phyloP scores from a whole-genome alignment of 2,888 invertebrate genomes.

The Amphipoea oculea region DNA sequence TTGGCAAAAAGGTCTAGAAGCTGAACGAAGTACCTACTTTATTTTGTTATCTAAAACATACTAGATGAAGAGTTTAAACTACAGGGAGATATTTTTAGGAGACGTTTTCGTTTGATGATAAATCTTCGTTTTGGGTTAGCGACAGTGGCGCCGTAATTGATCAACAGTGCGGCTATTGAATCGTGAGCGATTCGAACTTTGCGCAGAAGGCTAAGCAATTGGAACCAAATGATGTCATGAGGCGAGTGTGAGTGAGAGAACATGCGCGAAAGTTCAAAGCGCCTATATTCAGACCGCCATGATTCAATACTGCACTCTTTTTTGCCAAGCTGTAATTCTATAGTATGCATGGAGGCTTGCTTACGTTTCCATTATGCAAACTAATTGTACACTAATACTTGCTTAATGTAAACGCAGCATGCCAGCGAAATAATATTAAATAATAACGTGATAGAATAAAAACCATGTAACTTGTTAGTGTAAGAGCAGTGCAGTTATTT shows the following conservation, averaged over 20 bases:
- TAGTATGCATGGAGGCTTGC: background rate
- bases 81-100: background rate
- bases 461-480: slow-evolving; percentile 36
- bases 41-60: background rate
- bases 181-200: background rate
- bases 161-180: background rate
- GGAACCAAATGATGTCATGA: background rate
- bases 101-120: background rate
- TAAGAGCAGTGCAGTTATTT: slow-evolving; percentile 70
- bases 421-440: slow-evolving; percentile 15
- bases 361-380: slow-evolving; percentile 25
- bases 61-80: background rate
- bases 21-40: background rate
- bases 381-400: background rate
- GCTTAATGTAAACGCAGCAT: background rate
- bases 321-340: slow-evolving; percentile 19
- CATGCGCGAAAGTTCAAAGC: background rate
- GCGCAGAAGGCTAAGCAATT: background rate
- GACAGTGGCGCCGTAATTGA: background rate
- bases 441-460: slow-evolving; percentile 16
- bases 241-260: background rate
- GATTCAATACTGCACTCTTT: background rate
- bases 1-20: slow-evolving; percentile 11
- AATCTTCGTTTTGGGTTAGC: background rate
- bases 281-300: background rate